Base-by-base conservation (phyloP, 2,797 vertebrate species). In the Pipistrellus pygmaeus region DNA sequence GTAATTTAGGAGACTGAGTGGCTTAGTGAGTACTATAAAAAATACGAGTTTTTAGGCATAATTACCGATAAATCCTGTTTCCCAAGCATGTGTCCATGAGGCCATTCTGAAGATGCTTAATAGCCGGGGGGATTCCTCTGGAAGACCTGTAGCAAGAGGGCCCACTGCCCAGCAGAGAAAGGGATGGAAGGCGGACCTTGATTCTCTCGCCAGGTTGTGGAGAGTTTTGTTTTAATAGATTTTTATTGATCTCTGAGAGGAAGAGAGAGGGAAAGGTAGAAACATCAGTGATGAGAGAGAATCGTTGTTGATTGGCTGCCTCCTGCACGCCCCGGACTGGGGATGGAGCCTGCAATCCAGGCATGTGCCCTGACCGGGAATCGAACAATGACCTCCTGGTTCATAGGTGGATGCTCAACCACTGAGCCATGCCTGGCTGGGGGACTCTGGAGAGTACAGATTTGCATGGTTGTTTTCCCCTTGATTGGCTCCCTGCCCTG, bases 381-480 rank as follows among this genome's bases (percentile, higher is more conserved):
- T 62, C 5, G 25, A 30, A 62, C 27, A 62, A 62, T 62, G 27
- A 62, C 13, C 57, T 62, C 60, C 60, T 30, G 60, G 60, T 62
- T 62, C 60, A 62, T 30, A 62, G 12, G 27, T 30, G 1, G 12
- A 62, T 62, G 60, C 27, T 62, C 60, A 62, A 27, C 60, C 60
- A 62, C 60, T 62, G 27, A 62, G 60, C 60, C 60, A 62, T 30
- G 60, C 12, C 60, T 62, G 60, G 60, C 60, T 62, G 60, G 60
- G 27, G 30, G 60, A 30, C 88, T 92, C 84, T 6, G 8, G 77
- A 92, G 78, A 91, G 69, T 68, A 91, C 88, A 86, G 60, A 95
- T 96, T 57, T 93, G 44, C 68, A 88, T 93, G 88, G 97, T 84
- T 57, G 11, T 93, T 94, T 94, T 96, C 66, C 57, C 53, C 84